Evolutionary conservation across 2,797 vertebrate genomes (phyloP).

Genomic region (Poecilia velifera): DNA sequence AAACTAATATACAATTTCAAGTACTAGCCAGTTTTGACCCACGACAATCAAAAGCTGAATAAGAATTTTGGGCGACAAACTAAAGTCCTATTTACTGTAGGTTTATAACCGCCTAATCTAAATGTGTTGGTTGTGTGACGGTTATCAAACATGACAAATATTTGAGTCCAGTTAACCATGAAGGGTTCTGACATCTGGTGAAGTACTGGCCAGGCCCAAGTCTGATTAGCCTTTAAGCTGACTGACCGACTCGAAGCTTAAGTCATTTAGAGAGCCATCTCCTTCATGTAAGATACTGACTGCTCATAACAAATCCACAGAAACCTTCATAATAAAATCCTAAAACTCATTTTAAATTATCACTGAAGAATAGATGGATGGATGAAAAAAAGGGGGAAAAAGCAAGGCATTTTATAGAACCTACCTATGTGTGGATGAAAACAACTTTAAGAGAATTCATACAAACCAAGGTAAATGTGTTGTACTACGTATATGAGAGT

Average conservation of each 20-base stretch:
- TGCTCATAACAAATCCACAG: background rate
- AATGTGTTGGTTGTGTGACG: background rate
- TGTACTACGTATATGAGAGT: conserved; percentile 18
- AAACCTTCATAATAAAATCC: background rate
- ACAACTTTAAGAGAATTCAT: conserved; percentile 23
- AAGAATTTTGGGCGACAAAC: too few species aligned
- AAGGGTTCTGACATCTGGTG: background rate
- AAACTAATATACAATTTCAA: too few species aligned
- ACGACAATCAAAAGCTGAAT: too few species aligned
- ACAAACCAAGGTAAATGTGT: conserved; percentile 20
- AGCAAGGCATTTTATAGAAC: background rate
- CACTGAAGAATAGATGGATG: background rate
- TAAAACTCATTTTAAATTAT: background rate
- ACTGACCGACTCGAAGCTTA: background rate
- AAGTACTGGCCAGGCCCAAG: background rate
- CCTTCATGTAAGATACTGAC: background rate
- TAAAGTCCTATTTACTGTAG: background rate
- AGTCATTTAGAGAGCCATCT: background rate
- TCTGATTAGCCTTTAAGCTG: background rate
- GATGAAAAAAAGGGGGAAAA: background rate
- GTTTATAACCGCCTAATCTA: background rate
- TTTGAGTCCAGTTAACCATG: background rate
- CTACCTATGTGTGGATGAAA: background rate
- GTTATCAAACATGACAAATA: background rate
- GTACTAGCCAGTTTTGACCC: too few species aligned